Percentiles rank a stretch among this genome's conserved stretches.
Conservation (phyloP, 2,797 vertebrate genomes). For the Tachyglossus aculeatus region DNA sequence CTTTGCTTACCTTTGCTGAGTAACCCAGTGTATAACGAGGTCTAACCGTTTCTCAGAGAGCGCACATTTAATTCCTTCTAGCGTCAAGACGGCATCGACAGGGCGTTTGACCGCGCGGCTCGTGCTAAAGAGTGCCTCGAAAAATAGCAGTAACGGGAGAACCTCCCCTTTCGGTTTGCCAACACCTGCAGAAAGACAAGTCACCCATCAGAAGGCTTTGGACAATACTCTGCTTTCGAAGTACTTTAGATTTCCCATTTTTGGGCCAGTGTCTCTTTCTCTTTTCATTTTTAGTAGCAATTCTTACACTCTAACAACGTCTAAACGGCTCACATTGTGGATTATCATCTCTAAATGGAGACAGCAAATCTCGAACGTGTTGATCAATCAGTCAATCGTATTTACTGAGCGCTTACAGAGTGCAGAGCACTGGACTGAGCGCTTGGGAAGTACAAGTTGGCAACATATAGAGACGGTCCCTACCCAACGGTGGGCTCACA, state of each 20-base stretch:
- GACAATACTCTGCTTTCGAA: constrained; percentile 3
- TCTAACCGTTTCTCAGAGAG: constrained; percentile 69
- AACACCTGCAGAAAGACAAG: constrained; percentile 47
- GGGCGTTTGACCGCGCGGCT: constrained; percentile 47
- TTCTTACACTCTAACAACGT: too few relatives aligned
- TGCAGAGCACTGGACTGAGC: too few relatives aligned
- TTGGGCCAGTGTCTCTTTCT: too few relatives aligned
- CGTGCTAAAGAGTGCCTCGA: constrained; percentile 74
- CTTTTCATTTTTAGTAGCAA: too few relatives aligned
- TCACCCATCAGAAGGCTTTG: constrained; percentile 19
- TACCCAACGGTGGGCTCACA: too few relatives aligned
- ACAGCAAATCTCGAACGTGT: too few relatives aligned
- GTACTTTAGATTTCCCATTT: constrained; percentile 24
- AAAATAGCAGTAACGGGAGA: constrained; percentile 75
- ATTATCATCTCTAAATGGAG: too few relatives aligned
- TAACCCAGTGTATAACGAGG: constrained; percentile 75
- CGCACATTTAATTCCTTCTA: constrained; percentile 72
- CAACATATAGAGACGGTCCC: too few relatives aligned
- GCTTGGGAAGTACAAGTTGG: too few relatives aligned
- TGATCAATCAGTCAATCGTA: too few relatives aligned
- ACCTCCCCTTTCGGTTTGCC: constrained; percentile 51
- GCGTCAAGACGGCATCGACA: constrained; percentile 66
- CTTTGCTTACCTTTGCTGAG: constrained; percentile 74
- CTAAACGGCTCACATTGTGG: too few relatives aligned
- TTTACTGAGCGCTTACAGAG: too few relatives aligned